Evolutionary conservation across 2,888 invertebrate species (phyloP), one percentile per base, ranked within the genome.

Genomic region (Zhengitettix transpicula): DNA sequence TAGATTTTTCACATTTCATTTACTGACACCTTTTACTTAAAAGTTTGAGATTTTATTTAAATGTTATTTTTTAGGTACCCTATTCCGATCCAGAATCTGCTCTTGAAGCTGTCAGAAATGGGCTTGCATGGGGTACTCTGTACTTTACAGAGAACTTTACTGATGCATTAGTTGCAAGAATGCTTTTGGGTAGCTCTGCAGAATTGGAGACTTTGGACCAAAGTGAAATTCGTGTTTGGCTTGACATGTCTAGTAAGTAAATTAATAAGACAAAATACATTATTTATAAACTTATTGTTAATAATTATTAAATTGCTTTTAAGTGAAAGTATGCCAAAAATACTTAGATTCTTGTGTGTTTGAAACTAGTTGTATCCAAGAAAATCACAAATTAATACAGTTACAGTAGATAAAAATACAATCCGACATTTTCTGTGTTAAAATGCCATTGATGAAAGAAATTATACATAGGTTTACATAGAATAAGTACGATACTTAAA

Each of bases 111-210:
- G 93, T 94, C 0, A 74, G 78, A 44, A 73, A 73, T 1, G 95
- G 94, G 0, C 77, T 87, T 40, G 87, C 89, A 0, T 95, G 95
- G 94, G 94, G 93, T 1, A 87, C 88, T 10, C 72, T 95, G 9
- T 87, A 87, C 70, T 90, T 96, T 68, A 88, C 89, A 40, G 85
- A 88, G 68, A 94, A 94, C 70, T 96, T 94, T 67, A 89, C 94
- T 0, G 86, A 87, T 64, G 89, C 89, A 1, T 78, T 93, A 42
- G 84, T 90, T 0, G 90, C 90, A 1, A 78, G 92, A 65, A 81
- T 90, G 73, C 83, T 85, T 41, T 74, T 90, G 64, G 89, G 87
- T 52, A 84, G 85, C 67, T 87, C 89, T 40, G 84, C 89, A 0
- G 91, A 92, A 69, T 86, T 89, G 62, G 91, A 92, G 67, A 91